These are phyloP conservation scores for Acanthurus leucopareius DNA, from an alignment of 2,797 vertebrate species.

Conservation along the genomic window DNA sequence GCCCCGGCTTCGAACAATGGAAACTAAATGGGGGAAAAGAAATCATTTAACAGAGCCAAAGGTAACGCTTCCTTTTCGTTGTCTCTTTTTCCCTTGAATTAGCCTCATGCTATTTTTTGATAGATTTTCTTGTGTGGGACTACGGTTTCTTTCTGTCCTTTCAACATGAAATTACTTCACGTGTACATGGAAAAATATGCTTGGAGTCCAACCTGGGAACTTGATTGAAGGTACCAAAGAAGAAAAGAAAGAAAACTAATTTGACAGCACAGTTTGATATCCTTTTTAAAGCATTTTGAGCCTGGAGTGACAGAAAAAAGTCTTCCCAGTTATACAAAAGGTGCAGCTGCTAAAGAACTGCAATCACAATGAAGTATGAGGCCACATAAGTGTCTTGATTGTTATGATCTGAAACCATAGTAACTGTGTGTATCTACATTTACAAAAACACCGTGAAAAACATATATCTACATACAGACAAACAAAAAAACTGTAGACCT, in stretches of 20 bases:
- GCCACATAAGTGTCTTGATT: conserved; percentile 26
- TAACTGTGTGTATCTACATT: conserved; percentile 13
- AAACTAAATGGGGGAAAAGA: conserved; percentile 65
- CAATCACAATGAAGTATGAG: conserved; percentile 31
- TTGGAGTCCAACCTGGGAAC: conserved; percentile 48
- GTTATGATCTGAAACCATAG: conserved; percentile 29
- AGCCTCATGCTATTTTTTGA: conserved; percentile 61
- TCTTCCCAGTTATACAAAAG: conserved; percentile 2
- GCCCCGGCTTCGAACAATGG: conserved; percentile 73
- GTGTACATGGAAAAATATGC: conserved; percentile 50
- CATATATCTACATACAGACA: conserved; percentile 5
- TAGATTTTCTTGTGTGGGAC: conserved; percentile 57
- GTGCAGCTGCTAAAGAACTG: conserved; percentile 20
- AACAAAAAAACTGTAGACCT: conserved; percentile 42
- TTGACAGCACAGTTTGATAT: conserved; percentile 56
- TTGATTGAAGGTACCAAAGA: conserved; percentile 56
- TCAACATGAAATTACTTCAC: conserved; percentile 70
- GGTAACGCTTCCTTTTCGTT: conserved; percentile 68
- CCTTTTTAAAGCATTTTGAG: conserved; percentile 42
- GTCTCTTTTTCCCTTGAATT: conserved; percentile 61
- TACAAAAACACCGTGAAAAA: conserved; percentile 10
- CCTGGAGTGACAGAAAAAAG: conserved; percentile 30
- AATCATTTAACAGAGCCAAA: conserved; percentile 77
- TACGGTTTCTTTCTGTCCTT: conserved; percentile 57
- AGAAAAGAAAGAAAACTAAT: conserved; percentile 50